A percentile compares a stretch with the other conserved stretches of the same genome.
Conservation (phyloP, 92 coral and sea anemone genomes). For the Zoanthus solanderi region DNA sequence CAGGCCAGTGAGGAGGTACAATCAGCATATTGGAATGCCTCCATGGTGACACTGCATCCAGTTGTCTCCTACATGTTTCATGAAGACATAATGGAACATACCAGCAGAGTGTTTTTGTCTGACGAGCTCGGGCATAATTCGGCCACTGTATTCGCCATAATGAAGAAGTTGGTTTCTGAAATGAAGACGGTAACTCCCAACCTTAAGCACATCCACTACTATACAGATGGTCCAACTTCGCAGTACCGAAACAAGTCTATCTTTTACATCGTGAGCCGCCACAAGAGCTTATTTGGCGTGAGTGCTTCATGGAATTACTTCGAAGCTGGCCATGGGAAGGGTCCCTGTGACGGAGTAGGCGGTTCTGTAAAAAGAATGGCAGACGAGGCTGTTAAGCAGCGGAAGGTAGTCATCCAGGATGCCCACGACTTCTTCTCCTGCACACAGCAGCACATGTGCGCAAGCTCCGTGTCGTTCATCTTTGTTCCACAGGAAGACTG, state of each 20-base stretch:
- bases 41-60: slow-evolving; percentile 55
- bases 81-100: slow-evolving; percentile 13
- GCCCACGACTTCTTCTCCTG: slow-evolving; percentile 4
- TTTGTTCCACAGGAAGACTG: slow-evolving; percentile 38
- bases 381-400: neutral
- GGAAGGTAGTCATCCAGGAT: slow-evolving; percentile 6
- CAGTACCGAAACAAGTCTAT: slow-evolving; percentile 49
- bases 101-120: slow-evolving; percentile 7
- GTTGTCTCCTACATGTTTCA: slow-evolving; percentile 51
- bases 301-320: neutral
- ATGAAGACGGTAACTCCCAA: neutral
- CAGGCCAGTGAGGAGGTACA: slow-evolving; percentile 16
- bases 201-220: slow-evolving; percentile 19
- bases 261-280: slow-evolving; percentile 10
- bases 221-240: slow-evolving; percentile 55
- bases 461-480: slow-evolving; percentile 33
- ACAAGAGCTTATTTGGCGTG: neutral
- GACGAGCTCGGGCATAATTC: slow-evolving; percentile 47
- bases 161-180: slow-evolving; percentile 45
- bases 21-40: slow-evolving; percentile 12
- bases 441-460: slow-evolving; percentile 22
- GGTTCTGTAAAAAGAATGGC: slow-evolving; percentile 8
- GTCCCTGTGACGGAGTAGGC: slow-evolving; percentile 6
- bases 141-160: slow-evolving; percentile 45
- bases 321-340: slow-evolving; percentile 2